A percentile compares a stretch with the other conserved stretches of the same genome.
phyloP scores from a whole-genome alignment of 2,888 invertebrate species.

The Ganaspis brasiliensis region DNA sequence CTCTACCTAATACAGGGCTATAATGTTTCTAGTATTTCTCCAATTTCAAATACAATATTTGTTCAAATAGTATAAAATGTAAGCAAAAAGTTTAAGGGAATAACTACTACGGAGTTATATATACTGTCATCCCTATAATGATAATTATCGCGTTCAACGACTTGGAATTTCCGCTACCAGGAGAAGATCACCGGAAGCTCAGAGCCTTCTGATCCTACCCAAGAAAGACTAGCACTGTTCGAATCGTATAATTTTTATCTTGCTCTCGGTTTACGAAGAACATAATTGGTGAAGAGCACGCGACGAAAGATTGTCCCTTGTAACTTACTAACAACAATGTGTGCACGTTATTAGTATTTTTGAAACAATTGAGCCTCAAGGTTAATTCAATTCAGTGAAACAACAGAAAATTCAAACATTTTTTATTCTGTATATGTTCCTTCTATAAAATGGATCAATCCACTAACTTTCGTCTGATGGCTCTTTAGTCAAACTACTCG shows the following conservation, averaged over 20 bases:
- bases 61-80: too few species aligned
- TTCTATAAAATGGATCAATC: too few species aligned
- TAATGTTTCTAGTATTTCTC: too few species aligned
- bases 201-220: constrained; percentile 1
- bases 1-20: too few species aligned
- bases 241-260: constrained; percentile 27
- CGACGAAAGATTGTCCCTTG: constrained; percentile 13
- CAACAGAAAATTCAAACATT: background rate
- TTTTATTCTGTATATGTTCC: too few species aligned
- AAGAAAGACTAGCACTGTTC: constrained; percentile 11
- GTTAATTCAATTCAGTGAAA: background rate
- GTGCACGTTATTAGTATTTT: background rate
- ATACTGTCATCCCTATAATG: background rate
- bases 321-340: background rate
- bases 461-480: too few species aligned
- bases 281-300: constrained; percentile 28
- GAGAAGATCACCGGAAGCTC: constrained; percentile 29
- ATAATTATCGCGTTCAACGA: constrained; percentile 30
- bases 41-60: too few species aligned
- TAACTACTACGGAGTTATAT: background rate
- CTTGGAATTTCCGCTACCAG: constrained; percentile 27
- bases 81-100: background rate
- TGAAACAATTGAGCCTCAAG: background rate
- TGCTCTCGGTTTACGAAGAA: background rate
- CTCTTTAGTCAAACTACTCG: too few species aligned